Conservation (phyloP, 1,140 invertebrate genomes). For the Microplitis demolitor region DNA sequence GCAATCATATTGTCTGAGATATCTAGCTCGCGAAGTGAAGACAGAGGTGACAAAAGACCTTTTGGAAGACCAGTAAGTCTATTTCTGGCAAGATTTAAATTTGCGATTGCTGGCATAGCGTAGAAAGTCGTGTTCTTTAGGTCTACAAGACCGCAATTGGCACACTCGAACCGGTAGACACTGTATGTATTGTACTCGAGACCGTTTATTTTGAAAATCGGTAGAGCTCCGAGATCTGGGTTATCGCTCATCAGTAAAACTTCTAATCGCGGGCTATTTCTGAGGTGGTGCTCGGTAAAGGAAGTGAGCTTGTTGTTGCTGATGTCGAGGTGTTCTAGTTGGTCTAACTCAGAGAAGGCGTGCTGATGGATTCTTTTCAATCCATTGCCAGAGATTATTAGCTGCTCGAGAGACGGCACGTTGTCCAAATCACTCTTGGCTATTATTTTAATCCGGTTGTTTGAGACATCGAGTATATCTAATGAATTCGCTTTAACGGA, state of each 20-base stretch:
- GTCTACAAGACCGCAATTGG: conserved; percentile 69
- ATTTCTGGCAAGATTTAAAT: conserved; percentile 69
- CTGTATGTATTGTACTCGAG: conserved; percentile 54
- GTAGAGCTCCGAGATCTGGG: conserved; percentile 65
- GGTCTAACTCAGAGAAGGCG: conserved; percentile 67
- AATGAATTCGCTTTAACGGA: conserved; percentile 63
- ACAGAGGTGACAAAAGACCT: conserved; percentile 59
- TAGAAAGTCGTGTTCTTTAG: conserved; percentile 68
- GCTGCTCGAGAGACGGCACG: conserved; percentile 66
- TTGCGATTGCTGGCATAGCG: conserved; percentile 69
- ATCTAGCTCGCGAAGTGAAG: conserved; percentile 69
- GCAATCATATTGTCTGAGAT: conserved; percentile 71
- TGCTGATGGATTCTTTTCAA: conserved; percentile 70
- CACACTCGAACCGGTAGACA: conserved; percentile 70
- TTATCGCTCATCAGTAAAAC: conserved; percentile 72
- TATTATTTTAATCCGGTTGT: conserved; percentile 67
- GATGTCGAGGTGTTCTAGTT: conserved; percentile 70
- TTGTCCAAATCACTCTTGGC: conserved; percentile 69
- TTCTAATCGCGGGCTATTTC: conserved; percentile 69
- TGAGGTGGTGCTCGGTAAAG: conserved; percentile 69
- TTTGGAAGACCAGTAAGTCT: conserved; percentile 42
- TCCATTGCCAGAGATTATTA: conserved; percentile 68
- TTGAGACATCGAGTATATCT: conserved; percentile 67
- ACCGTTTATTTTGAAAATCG: conserved; percentile 53
- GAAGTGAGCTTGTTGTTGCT: conserved; percentile 71